A percentile compares a stretch with the other conserved stretches of the same genome.
Evolutionary conservation across 1,140 invertebrate species (phyloP).

Genomic region (Ephestia elutella): DNA sequence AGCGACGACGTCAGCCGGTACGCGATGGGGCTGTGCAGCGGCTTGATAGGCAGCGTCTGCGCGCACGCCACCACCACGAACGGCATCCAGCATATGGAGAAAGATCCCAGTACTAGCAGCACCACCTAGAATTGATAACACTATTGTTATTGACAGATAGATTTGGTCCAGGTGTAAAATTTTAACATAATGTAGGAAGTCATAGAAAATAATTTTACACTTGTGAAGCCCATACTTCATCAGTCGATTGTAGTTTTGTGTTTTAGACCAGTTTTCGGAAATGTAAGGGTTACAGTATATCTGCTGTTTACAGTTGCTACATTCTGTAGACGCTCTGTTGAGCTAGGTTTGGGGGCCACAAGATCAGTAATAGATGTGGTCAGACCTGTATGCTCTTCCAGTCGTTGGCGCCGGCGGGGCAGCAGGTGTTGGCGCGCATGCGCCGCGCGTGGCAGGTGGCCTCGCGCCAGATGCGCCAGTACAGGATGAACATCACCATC

Average conservation of each 20-base stretch:
- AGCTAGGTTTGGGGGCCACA: neutral
- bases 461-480: constrained; percentile 83
- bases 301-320: no score
- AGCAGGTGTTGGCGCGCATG: constrained; percentile 75
- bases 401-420: constrained; percentile 75
- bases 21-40: constrained; percentile 71
- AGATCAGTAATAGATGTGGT: neutral
- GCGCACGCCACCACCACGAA: constrained; percentile 80
- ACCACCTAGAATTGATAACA: constrained; percentile 77
- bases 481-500: constrained; percentile 82
- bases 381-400: constrained; percentile 81
- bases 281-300: no score
- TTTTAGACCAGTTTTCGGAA: no score
- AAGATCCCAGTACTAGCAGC: constrained; percentile 82
- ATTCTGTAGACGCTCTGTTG: no score
- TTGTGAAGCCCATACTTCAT: no score
- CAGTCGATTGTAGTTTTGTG: no score
- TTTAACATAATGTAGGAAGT: neutral
- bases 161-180: neutral
- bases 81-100: constrained; percentile 84
- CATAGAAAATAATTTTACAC: no score
- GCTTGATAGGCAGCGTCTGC: constrained; percentile 72
- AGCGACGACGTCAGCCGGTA: constrained; percentile 82
- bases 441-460: constrained; percentile 79
- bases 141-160: neutral